Base-by-base conservation (phyloP, 2,888 invertebrate species). In the Himalopsyche anomala region DNA sequence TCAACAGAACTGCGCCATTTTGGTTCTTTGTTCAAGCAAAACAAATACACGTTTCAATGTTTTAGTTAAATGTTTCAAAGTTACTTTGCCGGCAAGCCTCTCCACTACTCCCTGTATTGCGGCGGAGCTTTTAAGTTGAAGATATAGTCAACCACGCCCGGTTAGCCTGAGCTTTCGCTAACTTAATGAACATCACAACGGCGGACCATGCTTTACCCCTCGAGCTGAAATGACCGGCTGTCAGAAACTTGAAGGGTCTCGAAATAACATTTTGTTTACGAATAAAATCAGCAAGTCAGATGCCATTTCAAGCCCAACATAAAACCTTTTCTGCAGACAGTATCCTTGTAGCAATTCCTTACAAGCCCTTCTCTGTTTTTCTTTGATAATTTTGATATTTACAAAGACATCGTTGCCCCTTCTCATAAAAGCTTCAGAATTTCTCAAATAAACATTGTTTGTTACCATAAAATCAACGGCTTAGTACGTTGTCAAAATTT, bases 71-170 rank as follows among this genome's bases (percentile, higher is more conserved):
- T 80, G 38, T 42, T 40, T 38, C 80, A 42, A 80, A 80, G 80
- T 80, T 42, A 40, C 40, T 80, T 80, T 9, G 19, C 19, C 42
- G 42, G 28, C 80, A 42, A 36, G 42, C 42, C 40, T 42, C 42
- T 80, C 40, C 42, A 40, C 40, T 80, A 80, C 36, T 36, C 17
- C 17, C 80, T 80, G 36, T 80, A 62, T 62, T 62, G 62, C 62
- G 62, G 62, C 62, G n/a, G 80, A 80, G 80, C 80, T 80, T 80
- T 80, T 80, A 80, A 80, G 40, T 80, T 80, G 80, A 80, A 80
- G 80, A 80, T 80, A 80, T 42, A 80, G 40, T 80, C 80, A 40
- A 80, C 80, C 80, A 80, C 80, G 80, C 80, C 80, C 80, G 42
- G 38, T 36, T 42, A 36, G 40, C 36, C 62, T 62, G 62, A 19